Conservation (phyloP, 2,797 vertebrate genomes). For the Eurystomus glaucurus region DNA sequence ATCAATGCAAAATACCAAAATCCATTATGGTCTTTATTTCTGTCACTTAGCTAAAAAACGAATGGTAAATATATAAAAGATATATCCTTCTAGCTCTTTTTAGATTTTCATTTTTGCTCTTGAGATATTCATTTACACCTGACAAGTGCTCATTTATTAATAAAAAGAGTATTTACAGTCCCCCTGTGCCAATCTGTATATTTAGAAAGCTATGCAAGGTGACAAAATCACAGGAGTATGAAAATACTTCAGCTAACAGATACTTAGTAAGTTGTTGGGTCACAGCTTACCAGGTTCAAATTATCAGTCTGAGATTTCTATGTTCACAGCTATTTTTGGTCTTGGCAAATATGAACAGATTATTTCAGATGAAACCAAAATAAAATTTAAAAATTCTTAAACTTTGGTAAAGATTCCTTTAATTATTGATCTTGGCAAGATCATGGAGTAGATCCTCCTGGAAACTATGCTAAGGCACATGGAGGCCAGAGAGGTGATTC, state of each 20-base stretch:
- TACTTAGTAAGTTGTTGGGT: neutral
- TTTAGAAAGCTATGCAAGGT: neutral
- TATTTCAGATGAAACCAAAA: neutral
- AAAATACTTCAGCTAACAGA: neutral
- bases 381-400: neutral
- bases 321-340: neutral
- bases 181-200: neutral
- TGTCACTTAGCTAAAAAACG: slow-evolving; percentile 15
- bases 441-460: neutral
- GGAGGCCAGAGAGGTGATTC: neutral
- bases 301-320: neutral
- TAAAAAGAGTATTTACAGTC: neutral
- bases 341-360: neutral
- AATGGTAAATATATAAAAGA: neutral
- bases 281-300: neutral
- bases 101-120: neutral
- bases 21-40: neutral
- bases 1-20: slow-evolving; percentile 30
- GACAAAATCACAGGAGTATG: neutral
- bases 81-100: neutral
- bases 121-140: neutral
- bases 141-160: neutral
- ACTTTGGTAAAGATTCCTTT: neutral
- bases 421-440: neutral
- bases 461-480: neutral